phyloP scores from a whole-genome alignment of 2,888 invertebrate genomes.

The Eupithecia subumbrata region DNA sequence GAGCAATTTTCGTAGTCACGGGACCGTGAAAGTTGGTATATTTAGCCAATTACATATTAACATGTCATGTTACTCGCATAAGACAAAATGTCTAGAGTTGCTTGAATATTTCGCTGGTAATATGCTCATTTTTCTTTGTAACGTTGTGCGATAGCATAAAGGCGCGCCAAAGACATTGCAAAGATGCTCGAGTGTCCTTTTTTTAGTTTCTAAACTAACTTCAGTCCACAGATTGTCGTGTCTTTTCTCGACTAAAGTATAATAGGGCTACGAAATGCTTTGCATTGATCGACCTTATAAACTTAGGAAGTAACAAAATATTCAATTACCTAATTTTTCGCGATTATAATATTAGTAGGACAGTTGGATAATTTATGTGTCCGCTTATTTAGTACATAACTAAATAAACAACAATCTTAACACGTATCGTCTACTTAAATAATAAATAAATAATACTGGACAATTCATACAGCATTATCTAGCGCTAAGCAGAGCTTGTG shows the following conservation, averaged over 20 bases:
- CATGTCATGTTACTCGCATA: conserved; percentile 23
- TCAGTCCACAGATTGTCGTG: background rate
- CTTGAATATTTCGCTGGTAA: conserved; percentile 10
- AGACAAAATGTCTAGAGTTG: background rate
- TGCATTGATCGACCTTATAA: too few relatives aligned
- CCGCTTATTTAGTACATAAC: background rate
- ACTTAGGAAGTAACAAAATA: background rate
- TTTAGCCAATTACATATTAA: conserved; percentile 29
- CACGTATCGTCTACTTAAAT: background rate
- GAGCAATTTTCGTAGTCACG: conserved; percentile 64
- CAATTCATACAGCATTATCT: too few relatives aligned
- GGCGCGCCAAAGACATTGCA: background rate
- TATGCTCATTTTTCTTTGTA: background rate
- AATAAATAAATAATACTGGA: too few relatives aligned
- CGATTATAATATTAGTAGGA: background rate
- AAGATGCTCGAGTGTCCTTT: background rate
- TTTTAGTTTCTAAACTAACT: background rate
- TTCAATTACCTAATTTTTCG: background rate
- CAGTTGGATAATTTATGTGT: background rate
- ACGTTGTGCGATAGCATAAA: background rate
- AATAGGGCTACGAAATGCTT: background rate
- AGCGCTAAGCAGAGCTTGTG: too few relatives aligned
- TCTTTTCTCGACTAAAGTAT: background rate
- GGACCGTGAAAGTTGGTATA: conserved; percentile 62
- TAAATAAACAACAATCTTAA: background rate